Base-by-base conservation (phyloP, 2,797 vertebrate genomes). In the Leptodactylus fallax region DNA sequence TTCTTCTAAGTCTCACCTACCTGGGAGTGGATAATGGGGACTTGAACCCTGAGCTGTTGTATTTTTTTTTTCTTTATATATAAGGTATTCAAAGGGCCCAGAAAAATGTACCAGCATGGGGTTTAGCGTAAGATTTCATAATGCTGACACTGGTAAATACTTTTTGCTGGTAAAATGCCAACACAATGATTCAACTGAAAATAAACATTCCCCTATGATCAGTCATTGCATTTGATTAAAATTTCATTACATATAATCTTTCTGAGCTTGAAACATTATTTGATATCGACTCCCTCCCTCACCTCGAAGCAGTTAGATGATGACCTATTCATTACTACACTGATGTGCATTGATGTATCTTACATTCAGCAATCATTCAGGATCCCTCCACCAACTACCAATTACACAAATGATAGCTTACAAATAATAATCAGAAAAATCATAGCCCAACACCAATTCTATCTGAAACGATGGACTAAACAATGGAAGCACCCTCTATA, bases 381-480 rank as follows among this genome's bases (percentile, higher is more conserved):
- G 23, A 16, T 71, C 27, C 17, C 51, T 69, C 67, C n/a, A n/a
- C n/a, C n/a, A n/a, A n/a, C n/a, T 58, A 47, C 53, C 55, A 74
- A 83, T 83, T 74, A 58, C 23, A 45, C 16, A 56, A 72, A 72
- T 58, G 65, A 72, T 67, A 83, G 51, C 71, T 72, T 58, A n/a
- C 27, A 71, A 27, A 72, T 58, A 17, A 58, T 19, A 58, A 27
- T 56, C 3, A 16, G 16, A 79, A 78, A 58, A 27, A 71, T 72
- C 67, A 72, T 27, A 72, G 82, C 5, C 67, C 53, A 56, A 56
- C 47, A 82, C 14, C 51, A 72, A 6, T 10, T 27, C 69, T 71
- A 58, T 27, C 17, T 80, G 13, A 80, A 47, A n/a, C 13, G 63
- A 55, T 23, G 45, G 7, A 47, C 17, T 21, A 81, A 58, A 49